Conservation (phyloP, 2,113 vertebrate species). For the Xenotilapia caudafasciata region DNA sequence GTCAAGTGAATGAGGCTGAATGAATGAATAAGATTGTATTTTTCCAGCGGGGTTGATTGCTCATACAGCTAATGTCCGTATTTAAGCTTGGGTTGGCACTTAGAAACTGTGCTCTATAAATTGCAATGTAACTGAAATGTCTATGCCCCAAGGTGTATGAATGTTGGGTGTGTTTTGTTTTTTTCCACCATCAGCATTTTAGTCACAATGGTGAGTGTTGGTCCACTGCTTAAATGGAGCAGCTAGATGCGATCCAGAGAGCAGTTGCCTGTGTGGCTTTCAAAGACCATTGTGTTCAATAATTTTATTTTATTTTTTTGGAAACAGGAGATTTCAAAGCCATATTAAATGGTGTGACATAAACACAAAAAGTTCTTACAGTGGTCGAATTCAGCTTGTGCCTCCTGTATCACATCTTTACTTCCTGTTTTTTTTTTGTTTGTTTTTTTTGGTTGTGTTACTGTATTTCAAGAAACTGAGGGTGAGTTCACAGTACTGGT, state of each 20-base stretch:
- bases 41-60: slow-evolving; percentile 15
- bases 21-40: slow-evolving; percentile 67
- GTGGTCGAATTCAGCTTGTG: slow-evolving; percentile 46
- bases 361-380: slow-evolving; percentile 2
- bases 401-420: slow-evolving; percentile 46
- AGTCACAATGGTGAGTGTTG: not conserved
- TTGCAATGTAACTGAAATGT: slow-evolving; percentile 3
- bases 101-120: not conserved
- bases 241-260: not conserved
- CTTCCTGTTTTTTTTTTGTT: not conserved
- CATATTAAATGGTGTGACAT: slow-evolving; percentile 49
- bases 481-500: slow-evolving; percentile 28
- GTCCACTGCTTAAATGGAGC: not conserved
- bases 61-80: slow-evolving; percentile 6
- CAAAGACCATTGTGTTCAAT: not conserved
- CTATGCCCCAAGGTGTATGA: not conserved
- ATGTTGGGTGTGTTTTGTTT: not conserved
- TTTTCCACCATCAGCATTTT: not conserved
- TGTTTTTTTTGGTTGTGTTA: slow-evolving; percentile 14
- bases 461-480: slow-evolving; percentile 18
- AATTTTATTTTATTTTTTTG: not conserved
- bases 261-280: not conserved
- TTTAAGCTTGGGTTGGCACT: slow-evolving; percentile 4
- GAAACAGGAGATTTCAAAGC: slow-evolving; percentile 34
- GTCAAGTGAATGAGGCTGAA: slow-evolving; percentile 48